These are phyloP conservation scores for Pantelozetes paolii DNA, from an alignment of 2,888 invertebrate species.

Conservation along the genomic window DNA sequence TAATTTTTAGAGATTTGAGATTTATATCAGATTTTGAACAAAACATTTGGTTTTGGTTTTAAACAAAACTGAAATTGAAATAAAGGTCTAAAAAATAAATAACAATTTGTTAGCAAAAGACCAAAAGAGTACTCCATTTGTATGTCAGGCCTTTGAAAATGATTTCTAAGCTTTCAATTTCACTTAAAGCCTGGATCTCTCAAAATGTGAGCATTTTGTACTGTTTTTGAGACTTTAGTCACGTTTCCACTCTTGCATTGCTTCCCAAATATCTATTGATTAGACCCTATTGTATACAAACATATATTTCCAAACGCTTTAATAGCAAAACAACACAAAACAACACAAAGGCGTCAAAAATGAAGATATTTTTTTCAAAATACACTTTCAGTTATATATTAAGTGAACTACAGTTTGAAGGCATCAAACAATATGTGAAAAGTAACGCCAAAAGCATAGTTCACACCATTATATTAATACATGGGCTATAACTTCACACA, in stretches of 20 bases:
- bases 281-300: constrained; percentile 26
- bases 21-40: neutral
- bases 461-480: constrained; percentile 18
- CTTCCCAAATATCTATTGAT: constrained; percentile 20
- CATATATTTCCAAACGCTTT: constrained; percentile 9
- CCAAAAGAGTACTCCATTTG: constrained; percentile 5
- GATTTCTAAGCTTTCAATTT: constrained; percentile 20
- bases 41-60: neutral
- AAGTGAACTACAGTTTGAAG: constrained; percentile 3
- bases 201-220: constrained; percentile 10
- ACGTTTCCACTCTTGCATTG: neutral
- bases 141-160: neutral
- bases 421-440: neutral
- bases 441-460: neutral
- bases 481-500: neutral
- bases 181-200: neutral
- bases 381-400: constrained; percentile 5
- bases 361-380: constrained; percentile 32
- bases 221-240: constrained; percentile 12
- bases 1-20: constrained; percentile 2
- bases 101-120: neutral
- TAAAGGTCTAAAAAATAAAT: neutral
- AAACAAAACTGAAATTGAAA: neutral
- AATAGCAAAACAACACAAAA: no score
- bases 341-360: constrained; percentile 26